Percentiles rank a stretch among this genome's conserved stretches.
These are phyloP conservation scores for Alloplasta piceator DNA, from an alignment of 2,888 invertebrate species.

Conservation along the genomic window DNA sequence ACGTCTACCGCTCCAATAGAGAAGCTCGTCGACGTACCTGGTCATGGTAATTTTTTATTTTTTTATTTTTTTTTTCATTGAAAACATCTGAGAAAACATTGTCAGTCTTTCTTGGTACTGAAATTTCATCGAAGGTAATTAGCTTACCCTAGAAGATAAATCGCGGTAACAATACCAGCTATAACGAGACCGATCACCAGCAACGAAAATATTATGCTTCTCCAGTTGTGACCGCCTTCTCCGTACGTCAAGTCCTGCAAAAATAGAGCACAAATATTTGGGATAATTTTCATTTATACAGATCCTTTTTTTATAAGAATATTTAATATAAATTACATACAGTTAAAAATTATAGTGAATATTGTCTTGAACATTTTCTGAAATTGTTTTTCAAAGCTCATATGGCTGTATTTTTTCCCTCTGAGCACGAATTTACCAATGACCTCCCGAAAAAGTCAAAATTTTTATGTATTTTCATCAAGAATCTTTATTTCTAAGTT, in stretches of 20 bases:
- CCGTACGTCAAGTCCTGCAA: slow-evolving; percentile 91
- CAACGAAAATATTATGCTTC: slow-evolving; percentile 93
- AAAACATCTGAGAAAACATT: background rate
- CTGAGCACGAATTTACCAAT: too few relatives aligned
- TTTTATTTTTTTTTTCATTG: background rate
- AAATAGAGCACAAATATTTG: slow-evolving; percentile 42
- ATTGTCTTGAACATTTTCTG: too few relatives aligned
- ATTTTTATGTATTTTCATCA: too few relatives aligned
- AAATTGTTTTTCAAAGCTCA: too few relatives aligned
- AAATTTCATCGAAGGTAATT: background rate
- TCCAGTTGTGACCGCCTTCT: slow-evolving; percentile 94
- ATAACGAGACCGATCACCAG: slow-evolving; percentile 94
- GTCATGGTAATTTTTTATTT: background rate
- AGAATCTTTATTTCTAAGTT: too few relatives aligned
- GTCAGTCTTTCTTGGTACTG: background rate
- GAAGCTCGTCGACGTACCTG: slow-evolving; percentile 93
- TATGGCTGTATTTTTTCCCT: too few relatives aligned
- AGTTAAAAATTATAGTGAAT: too few relatives aligned
- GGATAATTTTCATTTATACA: slow-evolving; percentile 24
- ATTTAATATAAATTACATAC: too few relatives aligned
- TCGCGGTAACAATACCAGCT: slow-evolving; percentile 94
- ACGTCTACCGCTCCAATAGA: slow-evolving; percentile 94
- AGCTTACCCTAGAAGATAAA: slow-evolving; percentile 92
- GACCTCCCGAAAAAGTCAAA: too few relatives aligned
- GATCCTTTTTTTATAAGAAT: too few relatives aligned